These are phyloP conservation scores for Sipha maydis DNA, from an alignment of 2,888 invertebrate genomes.

Conservation along the genomic window DNA sequence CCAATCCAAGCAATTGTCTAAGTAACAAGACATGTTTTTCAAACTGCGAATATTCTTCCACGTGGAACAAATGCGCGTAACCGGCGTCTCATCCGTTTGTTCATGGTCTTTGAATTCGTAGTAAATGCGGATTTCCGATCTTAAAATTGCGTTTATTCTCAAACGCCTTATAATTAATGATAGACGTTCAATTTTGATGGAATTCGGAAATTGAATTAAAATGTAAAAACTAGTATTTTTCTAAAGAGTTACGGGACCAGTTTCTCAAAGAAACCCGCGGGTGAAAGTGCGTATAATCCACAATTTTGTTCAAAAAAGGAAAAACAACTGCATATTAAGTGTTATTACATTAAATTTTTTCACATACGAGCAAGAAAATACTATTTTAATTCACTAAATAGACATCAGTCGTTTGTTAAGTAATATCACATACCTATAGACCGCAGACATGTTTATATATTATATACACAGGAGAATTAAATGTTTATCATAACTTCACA, in stretches of 20 bases:
- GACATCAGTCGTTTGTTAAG: slow-evolving; percentile 12
- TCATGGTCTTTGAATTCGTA: slow-evolving; percentile 12
- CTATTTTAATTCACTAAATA: slow-evolving; percentile 30
- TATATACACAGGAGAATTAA: background rate
- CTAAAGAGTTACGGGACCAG: background rate
- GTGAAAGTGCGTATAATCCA: slow-evolving; percentile 42
- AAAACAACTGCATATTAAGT: slow-evolving; percentile 32
- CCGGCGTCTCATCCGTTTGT: slow-evolving; percentile 34
- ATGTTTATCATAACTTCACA: slow-evolving; percentile 49
- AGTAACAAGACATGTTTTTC: slow-evolving; percentile 12
- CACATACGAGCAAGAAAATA: slow-evolving; percentile 35
- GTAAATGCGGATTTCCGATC: slow-evolving; percentile 54
- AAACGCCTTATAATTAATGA: slow-evolving; percentile 2
- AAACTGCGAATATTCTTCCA: slow-evolving; percentile 32
- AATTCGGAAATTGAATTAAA: slow-evolving; percentile 49
- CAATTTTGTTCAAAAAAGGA: slow-evolving; percentile 24
- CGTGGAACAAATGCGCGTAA: slow-evolving; percentile 43
- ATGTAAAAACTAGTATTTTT: slow-evolving; percentile 27
- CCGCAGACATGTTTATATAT: background rate
- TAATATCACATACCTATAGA: background rate
- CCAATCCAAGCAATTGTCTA: background rate
- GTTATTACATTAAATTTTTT: slow-evolving; percentile 22
- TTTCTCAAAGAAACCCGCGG: slow-evolving; percentile 52
- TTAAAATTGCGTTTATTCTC: background rate
- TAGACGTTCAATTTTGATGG: background rate